phyloP scores from a whole-genome alignment of 2,888 invertebrate species.

The Drosophila multiciliata region DNA sequence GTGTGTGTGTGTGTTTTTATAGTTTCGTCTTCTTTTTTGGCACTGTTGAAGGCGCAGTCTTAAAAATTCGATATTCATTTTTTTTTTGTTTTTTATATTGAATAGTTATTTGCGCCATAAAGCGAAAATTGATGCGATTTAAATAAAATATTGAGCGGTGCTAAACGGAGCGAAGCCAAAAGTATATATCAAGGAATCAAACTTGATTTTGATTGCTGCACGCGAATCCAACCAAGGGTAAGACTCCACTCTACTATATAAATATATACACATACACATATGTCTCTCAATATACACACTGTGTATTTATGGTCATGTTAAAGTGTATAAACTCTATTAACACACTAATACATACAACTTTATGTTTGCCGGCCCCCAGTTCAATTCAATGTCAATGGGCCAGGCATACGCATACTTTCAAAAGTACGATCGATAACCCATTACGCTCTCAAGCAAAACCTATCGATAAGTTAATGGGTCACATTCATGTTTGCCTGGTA shows the following conservation, averaged over 20 bases:
- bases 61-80: constrained; percentile 24
- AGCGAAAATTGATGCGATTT: constrained; percentile 28
- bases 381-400: constrained; percentile 51
- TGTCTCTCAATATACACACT: background rate
- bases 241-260: constrained; percentile 19
- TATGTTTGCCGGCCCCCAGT: constrained; percentile 11
- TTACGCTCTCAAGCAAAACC: constrained; percentile 21
- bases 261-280: constrained; percentile 1
- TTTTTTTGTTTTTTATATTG: constrained; percentile 29
- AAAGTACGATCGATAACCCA: constrained; percentile 40
- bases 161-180: constrained; percentile 35
- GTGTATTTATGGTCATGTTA: background rate
- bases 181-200: constrained; percentile 45
- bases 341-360: constrained; percentile 1
- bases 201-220: constrained; percentile 55
- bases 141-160: constrained; percentile 19
- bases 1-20: constrained; percentile 21
- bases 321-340: background rate
- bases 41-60: constrained; percentile 19
- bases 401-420: constrained; percentile 51
- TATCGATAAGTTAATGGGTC: constrained; percentile 39
- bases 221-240: constrained; percentile 59
- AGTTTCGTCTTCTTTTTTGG: constrained; percentile 21
- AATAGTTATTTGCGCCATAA: constrained; percentile 31
- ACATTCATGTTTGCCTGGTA: background rate